Evolutionary conservation across 2,888 invertebrate species (phyloP).

Genomic region (Sturmia bella): DNA sequence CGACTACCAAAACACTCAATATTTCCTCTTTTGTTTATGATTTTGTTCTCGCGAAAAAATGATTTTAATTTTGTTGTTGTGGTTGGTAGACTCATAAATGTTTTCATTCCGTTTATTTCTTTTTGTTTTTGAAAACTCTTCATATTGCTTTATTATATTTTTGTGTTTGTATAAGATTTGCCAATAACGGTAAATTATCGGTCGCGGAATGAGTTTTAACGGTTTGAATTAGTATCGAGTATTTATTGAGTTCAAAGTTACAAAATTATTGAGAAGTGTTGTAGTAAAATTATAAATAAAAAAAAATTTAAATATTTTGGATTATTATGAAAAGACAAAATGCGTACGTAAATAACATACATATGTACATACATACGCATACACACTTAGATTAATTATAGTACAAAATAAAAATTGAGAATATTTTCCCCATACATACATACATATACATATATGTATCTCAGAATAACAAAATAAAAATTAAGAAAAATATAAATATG

Average conservation of each 20-base stretch:
- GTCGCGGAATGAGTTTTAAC: conserved; percentile 31
- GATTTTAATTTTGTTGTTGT: conserved; percentile 24
- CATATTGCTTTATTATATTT: conserved; percentile 33
- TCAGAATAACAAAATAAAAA: neutral
- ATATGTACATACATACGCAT: neutral
- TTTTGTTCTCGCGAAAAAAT: conserved; percentile 2
- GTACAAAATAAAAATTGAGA: no score
- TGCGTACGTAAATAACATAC: no score
- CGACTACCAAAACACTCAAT: neutral
- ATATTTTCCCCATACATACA: neutral
- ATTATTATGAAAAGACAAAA: neutral
- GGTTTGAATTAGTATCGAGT: conserved; percentile 3
- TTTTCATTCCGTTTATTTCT: conserved; percentile 6
- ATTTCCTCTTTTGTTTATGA: conserved; percentile 5
- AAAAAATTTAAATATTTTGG: neutral
- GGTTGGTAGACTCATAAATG: conserved; percentile 28
- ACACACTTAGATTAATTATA: neutral
- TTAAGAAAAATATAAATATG: neutral
- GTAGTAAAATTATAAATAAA: neutral
- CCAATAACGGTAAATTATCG: conserved; percentile 42
- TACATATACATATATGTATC: neutral
- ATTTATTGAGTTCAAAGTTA: neutral
- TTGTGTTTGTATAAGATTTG: conserved; percentile 20
- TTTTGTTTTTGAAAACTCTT: conserved; percentile 1
- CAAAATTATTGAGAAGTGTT: neutral